phyloP scores from a whole-genome alignment of 2,888 invertebrate genomes.

The Ariolimax columbianus region DNA sequence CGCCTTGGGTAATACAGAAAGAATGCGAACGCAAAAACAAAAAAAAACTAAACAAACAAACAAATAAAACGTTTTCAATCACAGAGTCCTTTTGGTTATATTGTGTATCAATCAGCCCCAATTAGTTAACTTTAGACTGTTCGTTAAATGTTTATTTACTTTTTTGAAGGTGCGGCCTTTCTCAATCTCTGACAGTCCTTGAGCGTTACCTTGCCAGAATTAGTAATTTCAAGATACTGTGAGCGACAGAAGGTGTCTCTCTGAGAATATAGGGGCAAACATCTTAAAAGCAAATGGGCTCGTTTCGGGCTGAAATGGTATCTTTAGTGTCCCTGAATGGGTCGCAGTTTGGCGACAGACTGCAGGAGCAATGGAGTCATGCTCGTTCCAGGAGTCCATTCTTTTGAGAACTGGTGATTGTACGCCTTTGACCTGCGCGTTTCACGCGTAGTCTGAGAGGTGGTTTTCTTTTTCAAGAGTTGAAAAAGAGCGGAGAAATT shows the following conservation, averaged over 20 bases:
- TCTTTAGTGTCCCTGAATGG: conserved; percentile 37
- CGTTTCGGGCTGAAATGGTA: conserved; percentile 36
- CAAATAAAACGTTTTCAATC: no score
- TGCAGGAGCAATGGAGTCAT: conserved; percentile 19
- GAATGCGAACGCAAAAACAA: no score
- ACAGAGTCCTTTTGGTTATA: no score
- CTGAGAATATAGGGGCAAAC: conserved; percentile 22
- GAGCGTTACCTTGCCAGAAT: no score
- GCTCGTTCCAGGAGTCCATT: neutral
- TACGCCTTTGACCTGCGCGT: conserved; percentile 8
- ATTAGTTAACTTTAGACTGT: no score
- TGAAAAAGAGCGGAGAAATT: neutral
- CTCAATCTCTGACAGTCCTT: no score
- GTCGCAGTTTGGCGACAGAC: conserved; percentile 33
- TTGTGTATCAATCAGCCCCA: no score
- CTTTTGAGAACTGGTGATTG: neutral
- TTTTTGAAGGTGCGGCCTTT: no score
- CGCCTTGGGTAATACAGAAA: no score
- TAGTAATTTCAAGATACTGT: no score
- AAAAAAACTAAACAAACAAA: no score
- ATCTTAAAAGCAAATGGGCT: conserved; percentile 37
- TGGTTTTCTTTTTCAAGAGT: neutral
- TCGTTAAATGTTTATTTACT: no score
- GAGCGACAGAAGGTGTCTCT: conserved; percentile 20
- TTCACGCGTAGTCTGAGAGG: neutral